Percentiles rank a stretch among this genome's conserved stretches.
Evolutionary conservation across 2,113 vertebrate genomes (phyloP).

Genomic region (Halcyon malimbica): DNA sequence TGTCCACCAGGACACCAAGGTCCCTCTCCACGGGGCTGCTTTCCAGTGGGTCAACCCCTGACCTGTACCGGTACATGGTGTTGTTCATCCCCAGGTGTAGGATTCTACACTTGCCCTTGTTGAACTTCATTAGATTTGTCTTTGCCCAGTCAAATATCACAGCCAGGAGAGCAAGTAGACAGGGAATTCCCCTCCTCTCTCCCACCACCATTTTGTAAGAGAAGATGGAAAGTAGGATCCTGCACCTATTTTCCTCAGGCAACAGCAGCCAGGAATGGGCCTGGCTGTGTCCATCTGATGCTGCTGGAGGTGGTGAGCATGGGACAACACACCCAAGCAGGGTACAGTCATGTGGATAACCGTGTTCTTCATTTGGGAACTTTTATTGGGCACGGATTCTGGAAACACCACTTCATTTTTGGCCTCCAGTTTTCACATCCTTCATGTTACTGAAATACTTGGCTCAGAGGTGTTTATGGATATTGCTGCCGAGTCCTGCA

Average conservation of each 20-base stretch:
- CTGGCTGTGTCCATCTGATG: neutral
- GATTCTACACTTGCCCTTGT: no score
- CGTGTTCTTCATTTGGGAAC: neutral
- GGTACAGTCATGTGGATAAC: neutral
- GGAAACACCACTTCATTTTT: neutral
- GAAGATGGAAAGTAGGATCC: neutral
- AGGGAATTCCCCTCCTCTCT: neutral
- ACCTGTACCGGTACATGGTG: no score
- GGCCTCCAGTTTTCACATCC: neutral
- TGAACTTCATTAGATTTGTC: no score
- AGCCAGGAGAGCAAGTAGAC: neutral
- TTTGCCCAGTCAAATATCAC: no score
- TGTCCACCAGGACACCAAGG: no score
- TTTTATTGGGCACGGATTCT: neutral
- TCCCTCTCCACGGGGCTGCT: no score
- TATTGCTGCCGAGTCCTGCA: neutral
- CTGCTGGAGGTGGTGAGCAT: neutral
- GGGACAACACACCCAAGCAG: accelerated
- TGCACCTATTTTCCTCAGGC: neutral
- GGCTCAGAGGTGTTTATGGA: neutral
- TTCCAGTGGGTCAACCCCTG: no score
- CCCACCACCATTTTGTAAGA: neutral
- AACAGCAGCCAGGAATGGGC: neutral
- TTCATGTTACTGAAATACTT: neutral
- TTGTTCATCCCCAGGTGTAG: no score